Evolutionary conservation across 2,888 invertebrate species (phyloP), one percentile per base, ranked within the genome.

Genomic region (Pomacea canaliculata): DNA sequence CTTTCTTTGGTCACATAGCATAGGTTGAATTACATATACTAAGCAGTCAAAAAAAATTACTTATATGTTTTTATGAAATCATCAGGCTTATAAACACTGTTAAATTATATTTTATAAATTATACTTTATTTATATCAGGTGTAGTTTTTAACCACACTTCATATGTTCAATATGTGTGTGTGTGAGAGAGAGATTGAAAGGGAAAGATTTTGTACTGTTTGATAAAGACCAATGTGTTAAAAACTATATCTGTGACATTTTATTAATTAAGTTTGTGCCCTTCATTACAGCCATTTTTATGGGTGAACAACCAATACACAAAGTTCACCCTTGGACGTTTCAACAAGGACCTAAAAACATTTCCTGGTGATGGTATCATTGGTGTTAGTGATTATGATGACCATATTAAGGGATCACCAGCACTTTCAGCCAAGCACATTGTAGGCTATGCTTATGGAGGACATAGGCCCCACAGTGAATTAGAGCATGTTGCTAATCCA

Each of bases 381-480:
- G 65, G 27, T 37, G 59, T 49, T 18, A 56, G 80, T 73, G 37
- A 72, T 70, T 46, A 68, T n/a, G 71, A 71, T 2, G 10, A 73
- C 16, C 27, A 27, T 18, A 67, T 59, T 46, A 71, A 71, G 27
- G 72, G 68, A n/a, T 63, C 73, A 10, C 78, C 78, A 37, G 82
- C 82, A 46, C 75, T 81, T 27, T 76, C 79, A 13, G 79, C 81
- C 13, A 81, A 84, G 27, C 84, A 83, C 70, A 75, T 85, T 5
- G 80, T 81, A 19, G 89, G 88, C 0, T 86, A 86, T 80, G 86
- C 87, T 9, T 88, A 88, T 79, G 88, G 89, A 19, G 88, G 88
- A 0, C 86, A 86, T 49, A 78, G 86, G 46, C 89, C 89, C 10
- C 88, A 88, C 79, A 87, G 84, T 76, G 81, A 82, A 51, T 81